Percentiles rank a stretch among this genome's conserved stretches.
phyloP scores from a whole-genome alignment of 2,797 vertebrate genomes.

The Sebastes dallii region DNA sequence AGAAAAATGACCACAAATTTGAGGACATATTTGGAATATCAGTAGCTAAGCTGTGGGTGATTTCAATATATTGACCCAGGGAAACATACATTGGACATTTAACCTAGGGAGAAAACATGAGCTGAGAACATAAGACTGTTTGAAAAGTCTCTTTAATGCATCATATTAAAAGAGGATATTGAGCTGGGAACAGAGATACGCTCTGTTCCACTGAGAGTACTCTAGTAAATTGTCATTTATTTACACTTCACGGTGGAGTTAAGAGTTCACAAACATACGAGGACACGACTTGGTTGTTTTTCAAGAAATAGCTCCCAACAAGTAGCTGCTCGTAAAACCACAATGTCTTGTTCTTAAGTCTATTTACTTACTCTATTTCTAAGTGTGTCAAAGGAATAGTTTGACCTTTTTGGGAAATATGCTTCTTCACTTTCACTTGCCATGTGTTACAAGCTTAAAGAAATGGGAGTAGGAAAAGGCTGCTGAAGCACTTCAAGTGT shows the following conservation, averaged over 20 bases:
- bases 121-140: not conserved
- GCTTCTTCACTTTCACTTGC: not conserved
- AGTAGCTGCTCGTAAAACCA: not conserved
- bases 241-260: not conserved
- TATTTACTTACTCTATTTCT: not conserved
- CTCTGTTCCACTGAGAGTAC: not conserved
- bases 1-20: not conserved
- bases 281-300: not conserved
- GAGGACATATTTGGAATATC: not conserved
- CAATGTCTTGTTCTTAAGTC: not conserved
- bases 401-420: not conserved
- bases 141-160: not conserved
- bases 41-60: not conserved
- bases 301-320: not conserved
- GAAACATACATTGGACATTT: not conserved
- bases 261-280: not conserved
- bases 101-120: not conserved
- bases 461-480: not conserved
- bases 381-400: not conserved
- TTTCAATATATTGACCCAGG: not conserved
- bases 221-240: not conserved
- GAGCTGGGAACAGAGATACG: not conserved
- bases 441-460: not conserved
- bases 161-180: not conserved
- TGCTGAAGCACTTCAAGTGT: not conserved